Percentiles rank a stretch among this genome's conserved stretches.
Conservation (phyloP, 2,888 invertebrate genomes). For the Coremacera marginata region DNA sequence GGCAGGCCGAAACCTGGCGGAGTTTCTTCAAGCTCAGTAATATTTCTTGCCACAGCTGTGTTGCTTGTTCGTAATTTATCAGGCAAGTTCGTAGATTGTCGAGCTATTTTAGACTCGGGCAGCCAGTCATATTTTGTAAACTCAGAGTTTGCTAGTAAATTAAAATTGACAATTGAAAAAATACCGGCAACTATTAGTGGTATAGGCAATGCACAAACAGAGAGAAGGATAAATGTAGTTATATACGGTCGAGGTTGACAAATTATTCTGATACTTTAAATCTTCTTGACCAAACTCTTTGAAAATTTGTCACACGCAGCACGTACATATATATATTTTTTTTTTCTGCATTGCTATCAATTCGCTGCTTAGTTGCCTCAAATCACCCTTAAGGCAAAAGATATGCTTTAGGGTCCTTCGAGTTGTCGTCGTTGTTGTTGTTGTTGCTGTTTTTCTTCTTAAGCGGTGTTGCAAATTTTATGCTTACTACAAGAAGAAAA, state of each 20-base stretch:
- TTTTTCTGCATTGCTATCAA: not conserved
- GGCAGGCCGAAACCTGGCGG: no score
- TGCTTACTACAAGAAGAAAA: slow-evolving; percentile 55
- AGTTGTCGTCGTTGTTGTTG: no score
- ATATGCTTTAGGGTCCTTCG: not conserved
- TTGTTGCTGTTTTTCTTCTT: no score
- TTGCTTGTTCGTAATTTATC: not conserved
- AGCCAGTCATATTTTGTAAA: not conserved
- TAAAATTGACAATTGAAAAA: not conserved
- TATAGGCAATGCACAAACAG: no score
- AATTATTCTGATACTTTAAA: no score
- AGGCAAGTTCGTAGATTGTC: not conserved
- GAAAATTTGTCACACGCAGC: not conserved
- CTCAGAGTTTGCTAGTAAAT: not conserved
- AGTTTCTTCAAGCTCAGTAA: no score
- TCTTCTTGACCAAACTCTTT: no score
- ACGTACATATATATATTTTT: not conserved
- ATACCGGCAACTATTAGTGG: no score
- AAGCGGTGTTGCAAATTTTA: slow-evolving; percentile 47
- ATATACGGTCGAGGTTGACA: no score
- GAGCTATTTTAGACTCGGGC: not conserved
- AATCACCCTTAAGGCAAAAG: not conserved
- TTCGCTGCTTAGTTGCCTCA: not conserved
- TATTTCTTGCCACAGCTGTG: not conserved
- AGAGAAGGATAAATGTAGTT: no score